Conservation (phyloP, 2,888 invertebrate species). For the Eupithecia dodoneata region DNA sequence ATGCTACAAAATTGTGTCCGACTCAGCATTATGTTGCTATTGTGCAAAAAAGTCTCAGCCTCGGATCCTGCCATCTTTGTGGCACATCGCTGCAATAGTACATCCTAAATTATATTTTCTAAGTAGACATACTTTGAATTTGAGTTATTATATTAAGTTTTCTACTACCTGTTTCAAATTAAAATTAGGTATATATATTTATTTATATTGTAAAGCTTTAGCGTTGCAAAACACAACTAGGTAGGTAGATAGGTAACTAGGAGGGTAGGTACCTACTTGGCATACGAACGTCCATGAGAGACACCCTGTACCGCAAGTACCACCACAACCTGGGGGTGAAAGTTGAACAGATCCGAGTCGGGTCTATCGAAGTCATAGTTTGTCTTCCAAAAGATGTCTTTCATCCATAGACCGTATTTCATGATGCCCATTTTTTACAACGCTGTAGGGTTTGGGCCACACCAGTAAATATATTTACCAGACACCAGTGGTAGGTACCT, state of each 20-base stretch:
- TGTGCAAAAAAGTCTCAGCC: too few species aligned
- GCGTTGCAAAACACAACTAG: not conserved
- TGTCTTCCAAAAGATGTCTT: conserved; percentile 53
- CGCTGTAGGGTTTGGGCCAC: too few species aligned
- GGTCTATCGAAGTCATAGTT: conserved; percentile 54
- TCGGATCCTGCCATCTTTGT: too few species aligned
- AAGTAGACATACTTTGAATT: too few species aligned
- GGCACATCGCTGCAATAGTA: too few species aligned
- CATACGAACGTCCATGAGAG: conserved; percentile 57
- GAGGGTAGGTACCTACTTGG: conserved; percentile 52
- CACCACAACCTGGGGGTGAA: conserved; percentile 64
- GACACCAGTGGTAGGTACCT: not conserved
- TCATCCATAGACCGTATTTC: conserved; percentile 35
- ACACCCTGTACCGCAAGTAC: conserved; percentile 60
- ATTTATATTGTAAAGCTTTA: not conserved
- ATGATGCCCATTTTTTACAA: conserved; percentile 18
- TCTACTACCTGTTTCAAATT: too few species aligned
- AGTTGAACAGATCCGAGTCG: conserved; percentile 57
- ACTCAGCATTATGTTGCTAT: too few species aligned
- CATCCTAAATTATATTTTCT: too few species aligned
- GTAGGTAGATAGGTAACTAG: not conserved
- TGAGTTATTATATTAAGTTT: too few species aligned
- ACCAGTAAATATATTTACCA: not conserved
- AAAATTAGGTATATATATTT: not conserved
- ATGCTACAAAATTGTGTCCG: too few species aligned